Evolutionary conservation across 2,888 invertebrate genomes (phyloP), one percentile per base, ranked within the genome.

Genomic region (Perizoma affinitatum): DNA sequence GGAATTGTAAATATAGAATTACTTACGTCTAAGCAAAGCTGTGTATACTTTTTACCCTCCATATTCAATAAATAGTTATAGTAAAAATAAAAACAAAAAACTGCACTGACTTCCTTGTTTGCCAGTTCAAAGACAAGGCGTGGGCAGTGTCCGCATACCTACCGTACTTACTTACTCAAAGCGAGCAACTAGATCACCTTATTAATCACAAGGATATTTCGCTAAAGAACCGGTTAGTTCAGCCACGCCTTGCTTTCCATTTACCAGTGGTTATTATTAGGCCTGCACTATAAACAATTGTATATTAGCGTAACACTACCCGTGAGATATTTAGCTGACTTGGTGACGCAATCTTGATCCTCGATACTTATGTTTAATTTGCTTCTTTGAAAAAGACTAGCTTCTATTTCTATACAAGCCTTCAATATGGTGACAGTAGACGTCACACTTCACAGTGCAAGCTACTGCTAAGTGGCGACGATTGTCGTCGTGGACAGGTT

Each of bases 181-280:
- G 72, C 75, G 54, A 63, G 69, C 75, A 82, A 90, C 87, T 88
- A 85, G 92, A 89, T 90, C 85, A 90, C 90, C 90, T 92, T 85
- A 87, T 78, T 62, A 72, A 79, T 76, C 72, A 86, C 88, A 89
- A 90, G 90, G 87, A 89, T 89, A 90, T 81, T 84, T 83, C 70
- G 70, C 77, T 73, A 68, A 71, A 65, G 68, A 87, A 88, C 88
- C 84, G 83, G 87, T 87, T 72, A 66, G 69, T 74, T 72, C 74
- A 73, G 77, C 87, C 89, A 86, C 90, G 87, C 91, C 91, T 87
- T 72, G 80, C 88, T 90, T 86, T 91, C 90, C 85, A 86, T 86
- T 91, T 88, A 80, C 84, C 76, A 71, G 71, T 73, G 70, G 11
- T 66, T 68, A 77, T 78, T 83, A 83, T 79, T 81, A 74, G 75